A percentile compares a stretch with the other conserved stretches of the same genome.
Conservation (phyloP, 2,888 invertebrate genomes). For the Drosophila tanythrix region DNA sequence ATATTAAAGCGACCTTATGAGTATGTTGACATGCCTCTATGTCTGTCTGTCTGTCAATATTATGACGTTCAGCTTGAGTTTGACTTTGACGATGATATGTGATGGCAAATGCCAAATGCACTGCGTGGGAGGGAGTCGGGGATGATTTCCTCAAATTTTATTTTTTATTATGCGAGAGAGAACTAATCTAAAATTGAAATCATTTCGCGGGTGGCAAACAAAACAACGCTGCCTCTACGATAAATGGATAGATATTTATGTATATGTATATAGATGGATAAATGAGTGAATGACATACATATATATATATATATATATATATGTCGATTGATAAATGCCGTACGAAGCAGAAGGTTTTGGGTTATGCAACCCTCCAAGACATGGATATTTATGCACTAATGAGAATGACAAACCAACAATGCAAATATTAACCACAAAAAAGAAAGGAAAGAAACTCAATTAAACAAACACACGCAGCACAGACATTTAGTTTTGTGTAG, state of each 20-base stretch:
- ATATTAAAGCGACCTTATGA: constrained; percentile 47
- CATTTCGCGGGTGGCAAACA: constrained; percentile 63
- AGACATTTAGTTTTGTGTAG: constrained; percentile 25
- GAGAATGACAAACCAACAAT: constrained; percentile 78
- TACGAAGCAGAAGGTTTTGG: constrained; percentile 1
- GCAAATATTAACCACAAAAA: constrained; percentile 52
- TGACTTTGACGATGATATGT: constrained; percentile 48
- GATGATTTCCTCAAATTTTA: constrained; percentile 17
- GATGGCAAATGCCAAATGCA: constrained; percentile 42
- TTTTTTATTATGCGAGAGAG: constrained; percentile 31
- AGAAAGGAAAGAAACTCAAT: constrained; percentile 66
- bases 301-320: constrained; percentile 47
- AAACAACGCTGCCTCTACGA: constrained; percentile 51
- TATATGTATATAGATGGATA: constrained; percentile 28
- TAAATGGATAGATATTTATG: constrained; percentile 45
- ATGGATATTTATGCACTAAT: constrained; percentile 58
- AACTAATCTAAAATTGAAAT: constrained; percentile 83
- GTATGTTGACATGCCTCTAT: constrained; percentile 61
- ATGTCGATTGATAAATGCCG: constrained; percentile 64
- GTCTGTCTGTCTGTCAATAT: constrained; percentile 18
- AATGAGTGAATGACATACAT: constrained; percentile 17
- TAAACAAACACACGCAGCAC: constrained; percentile 71
- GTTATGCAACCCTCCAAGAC: constrained; percentile 17
- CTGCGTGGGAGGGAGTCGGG: constrained; percentile 18
- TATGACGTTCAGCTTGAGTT: constrained; percentile 10